Evolutionary conservation across 2,113 vertebrate species (phyloP).

Genomic region (Verasper variegatus): DNA sequence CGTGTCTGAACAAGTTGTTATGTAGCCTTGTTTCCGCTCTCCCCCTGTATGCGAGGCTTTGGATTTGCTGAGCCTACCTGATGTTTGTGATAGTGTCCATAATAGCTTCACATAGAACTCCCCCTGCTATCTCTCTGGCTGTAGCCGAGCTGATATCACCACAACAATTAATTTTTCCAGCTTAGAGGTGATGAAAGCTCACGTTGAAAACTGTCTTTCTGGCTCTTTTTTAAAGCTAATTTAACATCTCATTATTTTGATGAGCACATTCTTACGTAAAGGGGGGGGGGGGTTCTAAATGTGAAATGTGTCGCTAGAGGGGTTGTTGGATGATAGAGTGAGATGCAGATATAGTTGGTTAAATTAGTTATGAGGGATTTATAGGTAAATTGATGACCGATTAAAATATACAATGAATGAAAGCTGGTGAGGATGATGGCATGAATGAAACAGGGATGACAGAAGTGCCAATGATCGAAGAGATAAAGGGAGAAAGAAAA

Average conservation of each 20-base stretch:
- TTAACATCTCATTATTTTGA: slow-evolving; percentile 64
- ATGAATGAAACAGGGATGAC: slow-evolving; percentile 11
- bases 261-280: slow-evolving; percentile 44
- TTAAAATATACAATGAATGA: slow-evolving; percentile 6
- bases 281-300: slow-evolving; percentile 30
- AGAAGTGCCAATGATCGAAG: not conserved
- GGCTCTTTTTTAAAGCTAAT: slow-evolving; percentile 58
- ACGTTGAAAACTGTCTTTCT: slow-evolving; percentile 66
- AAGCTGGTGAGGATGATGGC: slow-evolving; percentile 2
- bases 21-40: slow-evolving; percentile 50
- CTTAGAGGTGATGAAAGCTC: slow-evolving; percentile 74
- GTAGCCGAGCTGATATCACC: slow-evolving; percentile 72
- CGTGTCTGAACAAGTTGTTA: slow-evolving; percentile 62
- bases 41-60: slow-evolving; percentile 33
- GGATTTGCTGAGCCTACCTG: slow-evolving; percentile 75
- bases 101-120: slow-evolving; percentile 74
- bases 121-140: slow-evolving; percentile 65
- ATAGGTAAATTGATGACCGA: slow-evolving; percentile 11
- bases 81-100: slow-evolving; percentile 74
- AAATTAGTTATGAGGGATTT: slow-evolving; percentile 19
- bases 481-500: too few relatives aligned
- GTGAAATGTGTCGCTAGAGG: slow-evolving; percentile 22
- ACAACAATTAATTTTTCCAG: slow-evolving; percentile 76
- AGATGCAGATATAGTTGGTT: slow-evolving; percentile 12
- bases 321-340: not conserved